Percentiles rank a stretch among this genome's conserved stretches.
Evolutionary conservation across 1,140 invertebrate species (phyloP).

Genomic region (Halesus radiatus): DNA sequence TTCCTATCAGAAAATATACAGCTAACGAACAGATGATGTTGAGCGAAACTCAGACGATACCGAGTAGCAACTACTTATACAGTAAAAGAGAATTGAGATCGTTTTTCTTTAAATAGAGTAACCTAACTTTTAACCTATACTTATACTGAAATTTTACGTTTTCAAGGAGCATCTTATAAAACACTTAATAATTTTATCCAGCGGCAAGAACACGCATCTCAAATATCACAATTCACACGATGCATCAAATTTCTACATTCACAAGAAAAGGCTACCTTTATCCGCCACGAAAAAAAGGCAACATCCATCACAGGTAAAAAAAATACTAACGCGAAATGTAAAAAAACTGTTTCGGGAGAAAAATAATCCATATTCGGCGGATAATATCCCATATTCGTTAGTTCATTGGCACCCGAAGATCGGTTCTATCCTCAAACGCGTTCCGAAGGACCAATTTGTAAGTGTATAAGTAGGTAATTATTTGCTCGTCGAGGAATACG

Average conservation of each 20-base stretch:
- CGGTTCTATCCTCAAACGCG: not conserved
- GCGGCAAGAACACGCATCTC: slow-evolving; percentile 25
- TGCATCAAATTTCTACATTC: slow-evolving; percentile 10
- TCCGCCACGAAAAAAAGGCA: too few species aligned
- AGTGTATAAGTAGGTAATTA: slow-evolving; percentile 39
- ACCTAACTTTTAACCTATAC: not conserved
- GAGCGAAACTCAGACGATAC: too few species aligned
- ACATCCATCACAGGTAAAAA: too few species aligned
- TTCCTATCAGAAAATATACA: too few species aligned
- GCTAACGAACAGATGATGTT: too few species aligned
- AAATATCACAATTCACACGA: slow-evolving; percentile 27
- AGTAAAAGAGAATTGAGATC: too few species aligned
- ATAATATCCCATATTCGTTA: not conserved
- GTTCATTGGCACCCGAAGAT: slow-evolving; percentile 26
- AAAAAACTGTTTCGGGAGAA: not conserved
- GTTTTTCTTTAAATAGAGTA: not conserved
- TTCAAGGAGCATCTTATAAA: too few species aligned
- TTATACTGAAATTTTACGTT: too few species aligned
- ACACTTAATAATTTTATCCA: not conserved
- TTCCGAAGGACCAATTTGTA: slow-evolving; percentile 32
- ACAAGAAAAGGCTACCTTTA: too few species aligned
- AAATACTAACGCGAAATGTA: not conserved
- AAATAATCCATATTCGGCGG: not conserved
- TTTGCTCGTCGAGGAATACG: slow-evolving; percentile 32
- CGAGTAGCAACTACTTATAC: too few species aligned